Evolutionary conservation across 1,140 invertebrate genomes (phyloP).

Genomic region (Apis laboriosa): DNA sequence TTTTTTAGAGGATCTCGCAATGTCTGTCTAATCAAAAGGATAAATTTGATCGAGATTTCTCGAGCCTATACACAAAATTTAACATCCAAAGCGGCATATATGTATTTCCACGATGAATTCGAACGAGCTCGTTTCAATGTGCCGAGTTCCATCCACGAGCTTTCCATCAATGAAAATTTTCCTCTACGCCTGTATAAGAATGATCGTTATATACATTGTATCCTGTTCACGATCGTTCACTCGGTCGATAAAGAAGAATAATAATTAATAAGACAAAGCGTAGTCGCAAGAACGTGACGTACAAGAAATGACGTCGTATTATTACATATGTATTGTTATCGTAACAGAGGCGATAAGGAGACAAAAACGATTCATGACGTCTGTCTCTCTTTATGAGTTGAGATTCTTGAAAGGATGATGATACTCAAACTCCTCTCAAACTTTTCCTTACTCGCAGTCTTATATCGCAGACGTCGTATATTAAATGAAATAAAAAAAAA

Average conservation of each 20-base stretch:
- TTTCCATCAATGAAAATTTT: not conserved
- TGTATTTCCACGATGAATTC: not conserved
- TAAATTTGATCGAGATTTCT: not conserved
- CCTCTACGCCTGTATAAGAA: not conserved
- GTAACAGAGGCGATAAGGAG: slow-evolving; percentile 20
- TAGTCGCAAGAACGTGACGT: not conserved
- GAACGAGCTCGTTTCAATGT: not conserved
- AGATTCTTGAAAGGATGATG: no score
- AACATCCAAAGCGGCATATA: not conserved
- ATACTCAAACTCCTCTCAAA: no score
- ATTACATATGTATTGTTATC: slow-evolving; percentile 13
- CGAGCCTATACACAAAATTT: no score
- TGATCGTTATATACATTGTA: not conserved
- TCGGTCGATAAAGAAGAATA: not conserved
- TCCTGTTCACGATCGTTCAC: not conserved
- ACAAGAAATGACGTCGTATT: slow-evolving; percentile 23
- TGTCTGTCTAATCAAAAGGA: not conserved
- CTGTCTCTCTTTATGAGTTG: no score
- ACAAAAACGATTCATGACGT: slow-evolving; percentile 6
- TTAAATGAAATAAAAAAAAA: no score
- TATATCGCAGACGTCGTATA: no score
- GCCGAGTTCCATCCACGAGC: not conserved
- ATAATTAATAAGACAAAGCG: not conserved
- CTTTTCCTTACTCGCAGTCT: no score
- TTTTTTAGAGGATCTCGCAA: not conserved